A percentile compares a stretch with the other conserved stretches of the same genome.
phyloP scores from a whole-genome alignment of 2,888 invertebrate species.

The Epinotia nisella region DNA sequence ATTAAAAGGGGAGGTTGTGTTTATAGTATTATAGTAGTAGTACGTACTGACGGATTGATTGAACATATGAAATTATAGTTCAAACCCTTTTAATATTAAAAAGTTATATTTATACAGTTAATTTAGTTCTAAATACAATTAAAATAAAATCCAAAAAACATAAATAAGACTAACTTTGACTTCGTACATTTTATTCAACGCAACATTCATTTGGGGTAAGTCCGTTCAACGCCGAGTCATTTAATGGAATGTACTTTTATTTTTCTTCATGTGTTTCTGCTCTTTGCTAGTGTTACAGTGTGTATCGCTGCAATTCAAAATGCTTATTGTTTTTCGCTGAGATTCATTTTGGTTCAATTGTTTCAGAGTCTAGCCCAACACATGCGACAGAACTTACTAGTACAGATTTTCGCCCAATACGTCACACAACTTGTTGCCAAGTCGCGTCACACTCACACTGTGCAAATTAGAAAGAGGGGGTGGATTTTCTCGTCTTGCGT shows the following conservation, averaged over 20 bases:
- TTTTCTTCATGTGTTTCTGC: neutral
- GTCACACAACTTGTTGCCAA: no score
- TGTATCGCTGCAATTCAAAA: neutral
- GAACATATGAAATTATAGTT: neutral
- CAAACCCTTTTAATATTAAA: neutral
- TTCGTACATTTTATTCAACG: neutral
- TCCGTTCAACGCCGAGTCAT: neutral
- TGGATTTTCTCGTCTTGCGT: no score
- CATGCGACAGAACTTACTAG: neutral
- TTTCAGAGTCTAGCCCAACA: neutral
- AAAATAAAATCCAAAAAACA: neutral
- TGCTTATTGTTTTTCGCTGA: neutral
- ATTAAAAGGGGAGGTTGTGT: slow-evolving; percentile 5
- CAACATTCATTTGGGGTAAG: neutral
- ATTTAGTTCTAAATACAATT: neutral
- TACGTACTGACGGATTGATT: neutral
- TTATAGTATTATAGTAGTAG: neutral
- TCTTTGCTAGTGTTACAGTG: neutral
- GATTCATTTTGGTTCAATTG: neutral
- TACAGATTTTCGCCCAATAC: neutral
- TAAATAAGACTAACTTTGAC: slow-evolving; percentile 3
- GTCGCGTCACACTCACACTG: no score
- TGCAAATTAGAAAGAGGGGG: no score
- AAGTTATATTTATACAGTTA: neutral
- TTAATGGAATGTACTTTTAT: neutral